phyloP scores from a whole-genome alignment of 2,797 vertebrate species.

The Pristis pectinata region DNA sequence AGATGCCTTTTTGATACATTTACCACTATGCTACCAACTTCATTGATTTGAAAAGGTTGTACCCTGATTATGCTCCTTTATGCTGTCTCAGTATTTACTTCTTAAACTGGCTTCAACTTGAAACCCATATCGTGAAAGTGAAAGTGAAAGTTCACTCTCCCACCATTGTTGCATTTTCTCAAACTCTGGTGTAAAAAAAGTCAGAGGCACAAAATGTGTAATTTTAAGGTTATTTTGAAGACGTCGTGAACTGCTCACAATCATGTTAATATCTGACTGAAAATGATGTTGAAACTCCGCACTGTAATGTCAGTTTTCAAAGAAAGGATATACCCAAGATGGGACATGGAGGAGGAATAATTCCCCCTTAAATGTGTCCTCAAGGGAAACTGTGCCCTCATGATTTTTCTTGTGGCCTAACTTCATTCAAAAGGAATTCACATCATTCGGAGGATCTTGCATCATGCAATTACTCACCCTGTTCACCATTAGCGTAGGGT shows the following conservation, averaged over 20 bases:
- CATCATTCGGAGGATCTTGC: background rate
- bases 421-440: background rate
- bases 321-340: background rate
- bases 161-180: background rate
- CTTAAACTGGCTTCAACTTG: background rate
- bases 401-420: background rate
- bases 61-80: background rate
- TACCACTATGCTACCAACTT: background rate
- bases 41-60: background rate
- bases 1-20: background rate
- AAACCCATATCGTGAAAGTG: background rate
- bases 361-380: background rate
- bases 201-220: no score
- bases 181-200: background rate
- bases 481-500: background rate
- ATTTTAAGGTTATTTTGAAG: no score
- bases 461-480: constrained; percentile 6
- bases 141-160: background rate
- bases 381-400: background rate
- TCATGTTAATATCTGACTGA: background rate
- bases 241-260: no score
- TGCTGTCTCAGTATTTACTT: background rate
- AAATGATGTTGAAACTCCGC: background rate
- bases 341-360: background rate
- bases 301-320: background rate